phyloP scores from a whole-genome alignment of 2,113 vertebrate genomes.

The Taxidea taxus region DNA sequence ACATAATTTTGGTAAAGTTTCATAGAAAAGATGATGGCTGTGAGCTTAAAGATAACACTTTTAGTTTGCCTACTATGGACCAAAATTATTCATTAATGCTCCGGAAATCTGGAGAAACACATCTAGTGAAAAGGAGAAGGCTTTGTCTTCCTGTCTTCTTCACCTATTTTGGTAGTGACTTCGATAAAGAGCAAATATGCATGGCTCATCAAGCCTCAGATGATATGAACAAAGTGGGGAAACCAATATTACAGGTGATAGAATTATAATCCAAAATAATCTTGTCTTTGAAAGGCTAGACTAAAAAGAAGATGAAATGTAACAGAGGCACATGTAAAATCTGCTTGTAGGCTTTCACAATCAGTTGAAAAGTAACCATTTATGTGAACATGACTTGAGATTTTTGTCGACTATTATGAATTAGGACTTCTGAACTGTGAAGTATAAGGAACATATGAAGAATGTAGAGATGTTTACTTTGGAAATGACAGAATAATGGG shows the following conservation, averaged over 20 bases:
- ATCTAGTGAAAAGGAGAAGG: neutral
- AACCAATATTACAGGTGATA: neutral
- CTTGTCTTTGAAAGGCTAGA: neutral
- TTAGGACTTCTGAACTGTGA: neutral
- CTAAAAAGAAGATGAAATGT: conserved; percentile 4
- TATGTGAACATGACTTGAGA: neutral
- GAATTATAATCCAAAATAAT: neutral
- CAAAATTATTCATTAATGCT: conserved; percentile 20
- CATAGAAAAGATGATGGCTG: neutral
- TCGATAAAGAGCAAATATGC: neutral
- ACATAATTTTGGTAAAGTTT: neutral
- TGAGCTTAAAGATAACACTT: neutral
- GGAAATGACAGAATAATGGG: neutral
- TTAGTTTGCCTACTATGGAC: neutral
- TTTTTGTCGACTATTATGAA: neutral
- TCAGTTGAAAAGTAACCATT: neutral
- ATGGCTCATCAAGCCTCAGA: neutral
- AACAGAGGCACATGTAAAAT: neutral
- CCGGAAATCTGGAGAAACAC: neutral
- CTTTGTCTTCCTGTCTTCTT: neutral
- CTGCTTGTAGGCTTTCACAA: neutral
- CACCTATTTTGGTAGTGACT: neutral
- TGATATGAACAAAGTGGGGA: neutral
- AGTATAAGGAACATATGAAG: neutral
- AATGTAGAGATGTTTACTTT: neutral